phyloP scores from a whole-genome alignment of 2,797 vertebrate species.

The Prionace glauca region DNA sequence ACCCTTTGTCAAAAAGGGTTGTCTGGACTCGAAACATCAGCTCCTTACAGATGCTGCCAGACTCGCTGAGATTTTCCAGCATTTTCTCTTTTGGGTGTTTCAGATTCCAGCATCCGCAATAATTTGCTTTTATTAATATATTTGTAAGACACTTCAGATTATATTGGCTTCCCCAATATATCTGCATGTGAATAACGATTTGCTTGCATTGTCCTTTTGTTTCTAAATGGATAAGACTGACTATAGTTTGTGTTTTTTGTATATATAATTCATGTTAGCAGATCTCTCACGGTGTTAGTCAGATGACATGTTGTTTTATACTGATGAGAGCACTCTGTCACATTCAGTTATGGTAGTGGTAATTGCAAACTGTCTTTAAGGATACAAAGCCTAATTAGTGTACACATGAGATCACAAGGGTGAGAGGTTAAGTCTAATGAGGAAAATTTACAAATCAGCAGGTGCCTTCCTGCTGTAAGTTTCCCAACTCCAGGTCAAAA shows the following conservation, averaged over 20 bases:
- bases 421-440: not conserved
- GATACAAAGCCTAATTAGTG: not conserved
- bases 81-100: too few species aligned
- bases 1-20: too few species aligned
- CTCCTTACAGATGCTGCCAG: too few species aligned
- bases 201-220: not conserved
- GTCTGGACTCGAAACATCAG: too few species aligned
- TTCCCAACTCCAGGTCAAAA: conserved; percentile 2
- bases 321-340: not conserved
- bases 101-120: too few species aligned
- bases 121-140: too few species aligned
- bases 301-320: not conserved
- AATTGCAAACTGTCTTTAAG: not conserved
- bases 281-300: not conserved
- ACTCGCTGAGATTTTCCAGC: too few species aligned
- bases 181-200: not conserved
- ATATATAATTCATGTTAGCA: not conserved
- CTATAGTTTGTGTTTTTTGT: not conserved
- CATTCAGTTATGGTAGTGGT: not conserved
- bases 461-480: not conserved
- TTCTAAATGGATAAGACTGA: not conserved
- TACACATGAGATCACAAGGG: not conserved
- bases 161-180: not conserved
- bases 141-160: not conserved
- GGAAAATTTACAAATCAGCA: not conserved